A percentile compares a stretch with the other conserved stretches of the same genome.
Evolutionary conservation across 2,888 invertebrate species (phyloP).

Genomic region (Drosophila colorata): DNA sequence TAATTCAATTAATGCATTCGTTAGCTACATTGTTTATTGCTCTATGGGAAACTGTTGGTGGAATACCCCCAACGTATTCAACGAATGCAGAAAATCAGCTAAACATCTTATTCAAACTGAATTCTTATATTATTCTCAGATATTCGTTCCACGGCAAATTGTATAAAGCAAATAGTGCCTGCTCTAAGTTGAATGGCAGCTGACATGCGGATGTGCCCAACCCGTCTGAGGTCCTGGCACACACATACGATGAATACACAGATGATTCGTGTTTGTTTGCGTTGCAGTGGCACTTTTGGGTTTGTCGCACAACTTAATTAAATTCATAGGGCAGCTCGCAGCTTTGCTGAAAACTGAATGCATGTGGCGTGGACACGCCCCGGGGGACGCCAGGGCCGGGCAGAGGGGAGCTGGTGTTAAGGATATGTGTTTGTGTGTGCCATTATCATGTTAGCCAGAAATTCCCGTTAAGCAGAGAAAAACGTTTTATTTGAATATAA

Average conservation of each 20-base stretch:
- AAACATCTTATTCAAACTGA: not conserved
- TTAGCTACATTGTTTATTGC: too few relatives aligned
- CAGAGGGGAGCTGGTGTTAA: constrained; percentile 4
- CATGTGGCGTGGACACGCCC: constrained; percentile 51
- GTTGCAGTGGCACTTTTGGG: constrained; percentile 49
- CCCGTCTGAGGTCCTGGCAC: not conserved
- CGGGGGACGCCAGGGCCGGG: constrained; percentile 7
- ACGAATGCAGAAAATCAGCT: not conserved
- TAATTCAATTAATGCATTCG: too few relatives aligned
- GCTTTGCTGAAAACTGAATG: constrained; percentile 26
- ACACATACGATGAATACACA: not conserved
- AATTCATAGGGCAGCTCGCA: constrained; percentile 61
- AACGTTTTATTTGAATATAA: constrained; percentile 77
- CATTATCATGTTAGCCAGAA: constrained; percentile 26
- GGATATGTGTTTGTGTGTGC: constrained; percentile 9
- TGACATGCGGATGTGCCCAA: not conserved
- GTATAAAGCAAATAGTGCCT: not conserved
- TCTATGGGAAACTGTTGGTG: too few relatives aligned
- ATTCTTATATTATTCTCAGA: not conserved
- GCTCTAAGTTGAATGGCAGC: not conserved
- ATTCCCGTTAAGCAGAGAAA: constrained; percentile 39
- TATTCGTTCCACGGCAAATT: not conserved
- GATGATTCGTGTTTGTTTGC: constrained; percentile 38
- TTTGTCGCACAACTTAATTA: constrained; percentile 74
- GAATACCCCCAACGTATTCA: too few relatives aligned